A percentile compares a stretch with the other conserved stretches of the same genome.
These are phyloP conservation scores for Rhombomys opimus DNA, from an alignment of 2,113 vertebrate species.

Conservation along the genomic window DNA sequence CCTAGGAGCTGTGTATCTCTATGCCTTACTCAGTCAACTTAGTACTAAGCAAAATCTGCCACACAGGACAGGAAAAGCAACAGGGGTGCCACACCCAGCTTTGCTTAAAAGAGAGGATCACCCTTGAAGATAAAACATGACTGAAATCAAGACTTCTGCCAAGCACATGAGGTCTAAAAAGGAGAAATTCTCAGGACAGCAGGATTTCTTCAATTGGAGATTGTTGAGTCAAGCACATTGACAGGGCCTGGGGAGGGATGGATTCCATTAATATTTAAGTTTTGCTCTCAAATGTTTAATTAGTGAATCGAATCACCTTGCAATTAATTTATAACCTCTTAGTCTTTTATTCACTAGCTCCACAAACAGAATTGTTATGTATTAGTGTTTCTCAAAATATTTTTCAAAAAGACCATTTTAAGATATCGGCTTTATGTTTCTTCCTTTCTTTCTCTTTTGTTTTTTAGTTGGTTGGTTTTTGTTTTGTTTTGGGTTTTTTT, in stretches of 20 bases:
- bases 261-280: not conserved
- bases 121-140: not conserved
- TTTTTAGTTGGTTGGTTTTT: not conserved
- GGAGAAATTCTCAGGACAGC: not conserved
- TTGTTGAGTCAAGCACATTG: not conserved
- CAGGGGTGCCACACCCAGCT: not conserved
- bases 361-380: not conserved
- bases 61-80: not conserved
- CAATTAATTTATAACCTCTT: not conserved
- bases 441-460: not conserved
- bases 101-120: not conserved
- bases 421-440: not conserved
- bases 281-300: not conserved
- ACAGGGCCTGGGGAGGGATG: not conserved
- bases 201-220: not conserved
- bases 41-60: not conserved
- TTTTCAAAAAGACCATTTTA: not conserved
- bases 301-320: not conserved
- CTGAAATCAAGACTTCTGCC: not conserved
- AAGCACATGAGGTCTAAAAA: not conserved
- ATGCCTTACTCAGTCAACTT: not conserved
- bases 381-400: slow-evolving; percentile 3
- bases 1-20: not conserved
- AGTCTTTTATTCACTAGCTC: not conserved
- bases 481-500: not conserved